phyloP scores from a whole-genome alignment of 2,888 invertebrate species.

The Lycaena phlaeas region DNA sequence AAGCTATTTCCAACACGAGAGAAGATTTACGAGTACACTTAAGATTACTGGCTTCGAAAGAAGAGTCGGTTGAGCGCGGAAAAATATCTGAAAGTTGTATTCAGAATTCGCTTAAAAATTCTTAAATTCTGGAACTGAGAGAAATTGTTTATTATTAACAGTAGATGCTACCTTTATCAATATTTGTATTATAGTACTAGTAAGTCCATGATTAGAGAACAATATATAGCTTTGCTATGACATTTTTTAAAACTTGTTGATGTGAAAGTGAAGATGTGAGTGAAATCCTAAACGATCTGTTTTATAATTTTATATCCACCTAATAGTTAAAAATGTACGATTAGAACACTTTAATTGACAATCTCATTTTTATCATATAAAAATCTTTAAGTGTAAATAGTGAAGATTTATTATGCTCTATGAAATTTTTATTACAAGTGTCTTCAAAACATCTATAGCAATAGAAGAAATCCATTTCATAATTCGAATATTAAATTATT shows the following conservation, averaged over 20 bases:
- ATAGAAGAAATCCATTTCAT: not conserved
- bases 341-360: too few relatives aligned
- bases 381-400: too few relatives aligned
- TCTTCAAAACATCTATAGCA: not conserved
- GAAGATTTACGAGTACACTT: slow-evolving; percentile 9
- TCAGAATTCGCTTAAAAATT: not conserved
- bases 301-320: too few relatives aligned
- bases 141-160: not conserved
- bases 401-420: not conserved
- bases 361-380: too few relatives aligned
- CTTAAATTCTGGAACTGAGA: not conserved
- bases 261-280: too few relatives aligned
- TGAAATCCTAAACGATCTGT: too few relatives aligned
- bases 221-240: too few relatives aligned
- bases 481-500: not conserved
- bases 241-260: too few relatives aligned
- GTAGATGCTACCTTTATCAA: too few relatives aligned
- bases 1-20: slow-evolving; percentile 6
- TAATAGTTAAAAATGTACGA: too few relatives aligned
- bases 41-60: slow-evolving; percentile 1
- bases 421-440: not conserved
- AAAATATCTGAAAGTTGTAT: not conserved
- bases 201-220: too few relatives aligned
- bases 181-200: too few relatives aligned
- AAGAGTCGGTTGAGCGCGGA: not conserved